Evolutionary conservation across 2,888 invertebrate genomes (phyloP).

Genomic region (Cantharis rustica): DNA sequence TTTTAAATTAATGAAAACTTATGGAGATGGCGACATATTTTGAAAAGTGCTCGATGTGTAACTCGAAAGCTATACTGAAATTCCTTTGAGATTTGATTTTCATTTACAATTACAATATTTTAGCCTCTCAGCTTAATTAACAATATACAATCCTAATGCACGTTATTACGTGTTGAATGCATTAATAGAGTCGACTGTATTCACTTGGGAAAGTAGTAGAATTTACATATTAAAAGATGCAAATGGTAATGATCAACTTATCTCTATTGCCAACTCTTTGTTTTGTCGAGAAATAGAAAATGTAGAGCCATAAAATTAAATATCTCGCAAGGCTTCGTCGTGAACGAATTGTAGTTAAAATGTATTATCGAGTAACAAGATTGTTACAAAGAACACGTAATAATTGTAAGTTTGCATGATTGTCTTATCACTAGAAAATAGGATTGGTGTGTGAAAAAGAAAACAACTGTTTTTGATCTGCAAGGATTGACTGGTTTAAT

Average conservation of each 20-base stretch:
- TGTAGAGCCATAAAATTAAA: neutral
- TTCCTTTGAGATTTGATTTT: constrained; percentile 19
- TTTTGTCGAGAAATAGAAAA: neutral
- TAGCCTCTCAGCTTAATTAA: constrained; percentile 23
- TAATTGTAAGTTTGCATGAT: neutral
- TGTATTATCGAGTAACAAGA: neutral
- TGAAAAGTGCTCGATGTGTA: neutral
- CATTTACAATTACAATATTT: constrained; percentile 20
- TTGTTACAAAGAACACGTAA: neutral
- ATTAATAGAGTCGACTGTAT: constrained; percentile 11
- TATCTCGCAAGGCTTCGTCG: neutral
- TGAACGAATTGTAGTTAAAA: neutral
- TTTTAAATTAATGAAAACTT: neutral
- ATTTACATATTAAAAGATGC: constrained; percentile 19
- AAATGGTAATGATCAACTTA: constrained; percentile 19
- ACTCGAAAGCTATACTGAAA: neutral
- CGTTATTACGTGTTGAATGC: constrained; percentile 24
- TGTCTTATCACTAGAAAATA: neutral
- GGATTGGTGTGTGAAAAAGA: neutral
- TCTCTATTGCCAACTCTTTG: constrained; percentile 6
- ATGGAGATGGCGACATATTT: neutral
- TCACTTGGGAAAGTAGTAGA: constrained; percentile 17
- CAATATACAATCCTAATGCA: constrained; percentile 14
- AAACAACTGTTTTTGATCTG: neutral
- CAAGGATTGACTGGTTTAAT: constrained; percentile 49